A percentile compares a stretch with the other conserved stretches of the same genome.
Evolutionary conservation across 2,113 vertebrate genomes (phyloP).

Genomic region (Tinamus guttatus): DNA sequence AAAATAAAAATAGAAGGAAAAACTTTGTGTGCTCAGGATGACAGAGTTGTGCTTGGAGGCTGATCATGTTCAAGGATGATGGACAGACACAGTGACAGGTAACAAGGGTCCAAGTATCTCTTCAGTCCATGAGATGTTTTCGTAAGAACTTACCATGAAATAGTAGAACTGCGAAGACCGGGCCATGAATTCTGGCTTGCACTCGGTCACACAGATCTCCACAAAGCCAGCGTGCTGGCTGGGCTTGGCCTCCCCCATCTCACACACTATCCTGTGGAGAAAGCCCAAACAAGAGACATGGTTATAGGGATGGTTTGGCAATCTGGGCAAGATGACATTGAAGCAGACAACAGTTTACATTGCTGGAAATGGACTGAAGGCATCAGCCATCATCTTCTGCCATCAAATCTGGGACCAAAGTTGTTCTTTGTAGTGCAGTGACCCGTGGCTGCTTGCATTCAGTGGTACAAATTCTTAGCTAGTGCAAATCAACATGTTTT

Average conservation of each 20-base stretch:
- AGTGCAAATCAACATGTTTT: background rate
- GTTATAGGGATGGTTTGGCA: background rate
- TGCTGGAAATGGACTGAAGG: background rate
- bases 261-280: conserved; percentile 92
- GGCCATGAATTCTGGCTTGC: conserved; percentile 91
- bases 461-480: background rate
- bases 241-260: conserved; percentile 95
- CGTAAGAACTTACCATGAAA: conserved; percentile 89
- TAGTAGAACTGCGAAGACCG: conserved; percentile 94
- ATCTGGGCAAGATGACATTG: background rate
- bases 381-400: background rate
- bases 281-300: background rate
- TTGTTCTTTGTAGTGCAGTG: background rate
- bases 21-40: background rate
- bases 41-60: background rate
- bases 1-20: conserved; percentile 3
- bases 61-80: background rate
- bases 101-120: background rate
- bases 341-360: background rate
- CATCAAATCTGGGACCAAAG: background rate
- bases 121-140: background rate
- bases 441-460: background rate
- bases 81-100: background rate
- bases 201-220: conserved; percentile 93
- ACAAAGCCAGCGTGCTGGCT: conserved; percentile 93